Conservation (phyloP, 2,888 invertebrate genomes). For the Lepidonotus clava region DNA sequence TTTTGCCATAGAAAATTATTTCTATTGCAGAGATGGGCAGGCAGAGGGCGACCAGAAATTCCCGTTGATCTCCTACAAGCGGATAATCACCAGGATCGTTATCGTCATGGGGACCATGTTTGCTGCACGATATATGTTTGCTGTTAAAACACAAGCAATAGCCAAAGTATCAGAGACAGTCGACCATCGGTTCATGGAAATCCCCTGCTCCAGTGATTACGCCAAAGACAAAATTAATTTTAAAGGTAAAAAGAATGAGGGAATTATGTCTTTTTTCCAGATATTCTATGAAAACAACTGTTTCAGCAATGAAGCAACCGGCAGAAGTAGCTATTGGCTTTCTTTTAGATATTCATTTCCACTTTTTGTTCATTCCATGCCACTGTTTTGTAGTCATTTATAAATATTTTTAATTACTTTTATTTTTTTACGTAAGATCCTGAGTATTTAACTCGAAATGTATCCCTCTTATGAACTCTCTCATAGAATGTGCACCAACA, state of each 20-base stretch:
- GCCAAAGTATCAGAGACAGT: constrained; percentile 7
- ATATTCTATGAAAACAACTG: background rate
- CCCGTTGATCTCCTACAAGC: constrained; percentile 27
- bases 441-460: too few relatives aligned
- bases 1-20: too few relatives aligned
- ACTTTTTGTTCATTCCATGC: background rate
- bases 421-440: too few relatives aligned
- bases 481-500: constrained; percentile 84
- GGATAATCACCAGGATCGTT: background rate
- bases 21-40: too few relatives aligned
- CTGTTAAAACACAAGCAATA: background rate
- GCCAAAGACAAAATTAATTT: constrained; percentile 5
- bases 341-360: background rate
- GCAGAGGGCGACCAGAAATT: background rate
- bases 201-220: constrained; percentile 56
- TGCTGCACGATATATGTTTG: constrained; percentile 9
- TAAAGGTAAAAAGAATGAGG: constrained; percentile 39
- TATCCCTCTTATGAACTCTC: too few relatives aligned
- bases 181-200: background rate
- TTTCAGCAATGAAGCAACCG: background rate
- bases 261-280: background rate
- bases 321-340: background rate
- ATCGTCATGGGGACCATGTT: constrained; percentile 17
- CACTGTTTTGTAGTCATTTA: background rate
- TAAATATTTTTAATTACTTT: background rate